Percentiles rank a stretch among this genome's conserved stretches.
phyloP scores from a whole-genome alignment of 2,113 vertebrate species.

The Lophura nycthemera region DNA sequence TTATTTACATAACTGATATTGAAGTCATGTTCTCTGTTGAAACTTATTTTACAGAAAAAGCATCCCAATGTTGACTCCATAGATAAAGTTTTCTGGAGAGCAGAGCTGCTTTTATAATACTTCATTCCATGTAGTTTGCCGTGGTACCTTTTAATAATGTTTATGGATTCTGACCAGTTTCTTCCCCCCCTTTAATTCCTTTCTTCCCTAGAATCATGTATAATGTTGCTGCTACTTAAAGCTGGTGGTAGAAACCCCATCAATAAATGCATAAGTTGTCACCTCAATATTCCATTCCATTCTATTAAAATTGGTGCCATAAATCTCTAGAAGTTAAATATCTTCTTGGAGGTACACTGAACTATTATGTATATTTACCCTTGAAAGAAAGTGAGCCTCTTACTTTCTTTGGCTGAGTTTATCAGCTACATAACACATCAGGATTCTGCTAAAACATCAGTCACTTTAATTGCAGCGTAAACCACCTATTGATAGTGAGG shows the following conservation, averaged over 20 bases:
- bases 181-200: background rate
- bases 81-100: background rate
- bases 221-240: background rate
- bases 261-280: background rate
- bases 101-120: background rate
- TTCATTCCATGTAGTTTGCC: background rate
- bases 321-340: background rate
- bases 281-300: background rate
- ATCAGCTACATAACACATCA: background rate
- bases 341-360: background rate
- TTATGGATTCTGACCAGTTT: background rate
- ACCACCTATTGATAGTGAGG: background rate
- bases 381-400: background rate
- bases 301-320: background rate
- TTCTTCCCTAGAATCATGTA: background rate
- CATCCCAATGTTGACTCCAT: background rate
- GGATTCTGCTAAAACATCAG: background rate
- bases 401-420: constrained; percentile 2
- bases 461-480: constrained; percentile 8
- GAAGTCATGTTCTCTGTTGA: background rate
- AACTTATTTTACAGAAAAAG: background rate
- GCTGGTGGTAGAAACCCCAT: background rate
- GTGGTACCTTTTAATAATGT: background rate
- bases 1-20: background rate
- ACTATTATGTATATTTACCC: background rate